Evolutionary conservation across 2,797 vertebrate genomes (phyloP).

Genomic region (Pitangus sulphuratus): DNA sequence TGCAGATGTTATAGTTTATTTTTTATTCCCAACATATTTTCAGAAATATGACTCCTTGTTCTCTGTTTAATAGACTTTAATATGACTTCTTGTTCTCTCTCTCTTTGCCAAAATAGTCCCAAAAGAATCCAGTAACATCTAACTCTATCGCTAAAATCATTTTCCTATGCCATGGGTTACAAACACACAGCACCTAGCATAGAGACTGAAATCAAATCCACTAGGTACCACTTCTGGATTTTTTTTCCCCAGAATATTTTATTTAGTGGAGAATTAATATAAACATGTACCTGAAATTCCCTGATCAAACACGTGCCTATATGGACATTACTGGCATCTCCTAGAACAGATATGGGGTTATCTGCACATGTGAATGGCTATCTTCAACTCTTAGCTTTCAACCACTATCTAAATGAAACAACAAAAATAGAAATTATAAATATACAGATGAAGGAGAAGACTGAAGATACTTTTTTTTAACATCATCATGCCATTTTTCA

Average conservation of each 20-base stretch:
- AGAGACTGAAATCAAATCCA: background rate
- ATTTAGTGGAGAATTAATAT: background rate
- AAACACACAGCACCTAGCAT: background rate
- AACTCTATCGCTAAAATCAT: background rate
- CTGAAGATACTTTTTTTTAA: background rate
- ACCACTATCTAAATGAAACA: background rate
- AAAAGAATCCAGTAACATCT: background rate
- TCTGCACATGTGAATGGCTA: background rate
- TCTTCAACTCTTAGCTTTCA: background rate
- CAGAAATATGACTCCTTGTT: background rate
- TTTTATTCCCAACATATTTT: background rate
- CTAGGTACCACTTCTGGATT: background rate
- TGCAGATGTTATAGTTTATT: background rate
- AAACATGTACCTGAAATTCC: background rate
- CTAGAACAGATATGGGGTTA: background rate
- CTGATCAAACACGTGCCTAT: background rate
- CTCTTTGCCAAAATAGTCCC: background rate
- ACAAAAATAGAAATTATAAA: background rate
- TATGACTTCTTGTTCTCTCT: background rate
- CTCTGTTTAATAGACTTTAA: background rate
- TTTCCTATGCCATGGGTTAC: fast-evolving
- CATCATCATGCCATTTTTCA: background rate
- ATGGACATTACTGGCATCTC: background rate
- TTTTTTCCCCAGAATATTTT: background rate
- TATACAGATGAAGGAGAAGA: background rate